These are phyloP conservation scores for Andrena cerasifolii DNA, from an alignment of 1,140 invertebrate genomes.

Conservation along the genomic window DNA sequence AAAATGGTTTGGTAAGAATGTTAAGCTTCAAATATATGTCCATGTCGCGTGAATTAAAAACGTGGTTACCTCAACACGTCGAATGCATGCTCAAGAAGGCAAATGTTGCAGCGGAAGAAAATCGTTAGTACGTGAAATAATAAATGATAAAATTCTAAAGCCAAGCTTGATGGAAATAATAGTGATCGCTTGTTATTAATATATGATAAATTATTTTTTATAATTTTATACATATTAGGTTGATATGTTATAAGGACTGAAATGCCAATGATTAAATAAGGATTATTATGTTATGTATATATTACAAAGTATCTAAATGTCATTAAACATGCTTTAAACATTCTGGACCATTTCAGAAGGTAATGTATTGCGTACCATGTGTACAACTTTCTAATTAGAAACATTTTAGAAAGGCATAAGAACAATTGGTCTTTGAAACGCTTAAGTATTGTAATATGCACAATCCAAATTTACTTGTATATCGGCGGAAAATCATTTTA, in stretches of 20 bases:
- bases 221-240: constrained; percentile 31
- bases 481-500: too few species aligned
- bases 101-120: neutral
- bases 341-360: neutral
- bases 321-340: neutral
- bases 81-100: constrained; percentile 35
- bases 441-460: too few species aligned
- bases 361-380: neutral
- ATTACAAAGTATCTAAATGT: constrained; percentile 13
- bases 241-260: neutral
- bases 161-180: neutral
- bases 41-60: constrained; percentile 49
- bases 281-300: constrained; percentile 16
- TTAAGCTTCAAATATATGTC: constrained; percentile 74
- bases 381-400: neutral
- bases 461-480: too few species aligned
- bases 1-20: constrained; percentile 80
- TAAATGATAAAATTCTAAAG: neutral
- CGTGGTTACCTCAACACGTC: constrained; percentile 60
- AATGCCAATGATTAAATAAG: constrained; percentile 17
- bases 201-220: constrained; percentile 32
- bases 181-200: neutral
- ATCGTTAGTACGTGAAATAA: neutral
- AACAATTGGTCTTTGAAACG: too few species aligned
- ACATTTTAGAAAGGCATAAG: constrained; percentile 6